Base-by-base conservation (phyloP, 2,797 vertebrate species). In the Chrysocyon brachyurus region DNA sequence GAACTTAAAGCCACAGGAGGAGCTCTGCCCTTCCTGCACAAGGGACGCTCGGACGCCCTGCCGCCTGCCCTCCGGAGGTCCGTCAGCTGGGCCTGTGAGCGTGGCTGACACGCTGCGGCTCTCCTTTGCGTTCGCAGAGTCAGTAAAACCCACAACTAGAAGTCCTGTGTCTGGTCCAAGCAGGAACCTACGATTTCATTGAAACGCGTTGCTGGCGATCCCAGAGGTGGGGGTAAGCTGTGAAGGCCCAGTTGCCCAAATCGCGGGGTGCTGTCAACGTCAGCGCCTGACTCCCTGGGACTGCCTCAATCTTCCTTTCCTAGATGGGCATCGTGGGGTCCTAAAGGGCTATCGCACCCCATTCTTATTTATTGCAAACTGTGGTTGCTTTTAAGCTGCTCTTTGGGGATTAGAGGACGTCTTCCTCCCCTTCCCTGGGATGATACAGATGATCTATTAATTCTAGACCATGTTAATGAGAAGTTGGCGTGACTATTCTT, bases 321-420 rank as follows among this genome's bases (percentile, higher is more conserved):
- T 49, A 63, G 31, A 56, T 22, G 72, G 59, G 87, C 46, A 81
- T 40, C 28, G 10, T 0, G 6, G 57, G 14, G 0, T 19, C 78
- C 87, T 79, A 52, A 77, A 87, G 57, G 16, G 54, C 26, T 84
- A 40, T 10, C n/a, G 6, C 26, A 21, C 52, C 5, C 26, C 49
- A 19, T 14, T 59, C 73, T 88, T 31, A 31, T 2, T 6, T 21
- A 46, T 31, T 36, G 31, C 36, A 89, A 91, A 85, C 28, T 21
- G 54, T 4, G 40, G 12, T 31, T 36, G 61, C 19, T 75, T 68
- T 28, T 49, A 64, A 75, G n/a, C 73, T 81, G 21, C 33, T 85
- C 85, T 81, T 61, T 68, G 31, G 70, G 61, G 28, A 64, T 92
- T 81, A 63, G 24, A 10, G 87, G 75, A 63, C n/a, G 28, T 52